Evolutionary conservation across 1,140 invertebrate species (phyloP), one percentile per base, ranked within the genome.

Genomic region (Metaphire vulgaris): DNA sequence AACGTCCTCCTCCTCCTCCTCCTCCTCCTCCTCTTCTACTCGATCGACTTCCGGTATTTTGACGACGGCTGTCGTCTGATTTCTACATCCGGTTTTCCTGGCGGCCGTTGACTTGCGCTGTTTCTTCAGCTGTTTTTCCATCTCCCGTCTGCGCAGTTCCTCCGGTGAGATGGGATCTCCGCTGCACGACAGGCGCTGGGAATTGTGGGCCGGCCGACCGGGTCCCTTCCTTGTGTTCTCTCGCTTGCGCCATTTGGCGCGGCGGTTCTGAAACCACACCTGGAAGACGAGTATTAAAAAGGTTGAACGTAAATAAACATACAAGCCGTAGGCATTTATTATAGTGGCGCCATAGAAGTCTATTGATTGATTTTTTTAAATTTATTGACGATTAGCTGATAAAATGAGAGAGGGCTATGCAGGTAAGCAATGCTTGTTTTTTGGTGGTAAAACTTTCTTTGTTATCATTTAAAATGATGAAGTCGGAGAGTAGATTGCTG

Each of bases 261-360:
- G 89, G 71, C 97, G 90, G 88, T 99, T 99, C 89, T 99, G 97
- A 88, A 99, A 99, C 96, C 96, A 98, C 76, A 99, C 97, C 96
- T 99, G 21, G 6, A 56, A 21, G 21, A 21, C 6, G 21, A 56
- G 41, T 12, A 6, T 12, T 21, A 56, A 21, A 56, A 21, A 56
- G 6, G 21, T 56, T 12, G 41, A 56, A 56, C 6, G 21, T 21
- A 56, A 12, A 56, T 6, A 56, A 21, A 56, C 41, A 56, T 56
- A 56, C n/a, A 21, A 56, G 41, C 6, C 41, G 21, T 56, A 56
- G 41, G 21, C 6, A 56, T 21, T 12, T 56, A 56, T 6, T 12
- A 21, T 12, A 6, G 21, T 21, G 21, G 41, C 6, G 41, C 6
- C 41, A 56, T 21, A 56, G 41, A 56, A n/a, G n/a, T n/a, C n/a